phyloP scores from a whole-genome alignment of 2,113 vertebrate genomes.

The Onychorhynchus coronatus region DNA sequence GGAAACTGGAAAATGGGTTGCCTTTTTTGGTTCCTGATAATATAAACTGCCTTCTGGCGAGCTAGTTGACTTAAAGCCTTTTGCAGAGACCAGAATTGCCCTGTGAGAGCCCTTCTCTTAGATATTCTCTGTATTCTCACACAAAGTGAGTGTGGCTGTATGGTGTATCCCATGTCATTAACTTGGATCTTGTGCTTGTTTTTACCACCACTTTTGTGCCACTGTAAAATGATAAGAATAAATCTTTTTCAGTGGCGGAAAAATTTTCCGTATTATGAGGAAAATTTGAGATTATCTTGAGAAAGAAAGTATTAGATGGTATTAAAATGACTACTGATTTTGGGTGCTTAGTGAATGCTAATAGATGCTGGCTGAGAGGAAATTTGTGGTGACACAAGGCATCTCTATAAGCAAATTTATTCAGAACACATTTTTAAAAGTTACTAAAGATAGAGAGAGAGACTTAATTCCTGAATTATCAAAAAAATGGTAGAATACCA shows the following conservation, averaged over 20 bases:
- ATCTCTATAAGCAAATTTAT: neutral
- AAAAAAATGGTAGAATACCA: neutral
- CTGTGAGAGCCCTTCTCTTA: neutral
- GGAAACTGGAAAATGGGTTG: neutral
- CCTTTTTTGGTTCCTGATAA: neutral
- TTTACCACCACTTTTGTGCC: neutral
- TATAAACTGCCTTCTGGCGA: neutral
- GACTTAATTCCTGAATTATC: neutral
- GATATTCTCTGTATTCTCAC: neutral
- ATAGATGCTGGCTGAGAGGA: neutral
- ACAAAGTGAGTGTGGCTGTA: neutral
- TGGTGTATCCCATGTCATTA: neutral
- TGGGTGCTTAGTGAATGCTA: neutral
- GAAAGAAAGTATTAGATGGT: neutral
- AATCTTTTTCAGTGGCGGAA: neutral
- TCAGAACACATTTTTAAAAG: neutral
- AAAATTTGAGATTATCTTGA: neutral
- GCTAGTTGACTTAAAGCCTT: neutral
- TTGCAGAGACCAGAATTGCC: neutral
- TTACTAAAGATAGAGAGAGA: neutral
- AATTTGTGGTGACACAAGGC: neutral
- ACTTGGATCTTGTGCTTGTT: neutral
- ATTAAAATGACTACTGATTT: neutral
- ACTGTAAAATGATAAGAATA: neutral
- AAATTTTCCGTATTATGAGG: neutral